Evolutionary conservation across 2,797 vertebrate genomes (phyloP).

Genomic region (Crenichthys baileyi): DNA sequence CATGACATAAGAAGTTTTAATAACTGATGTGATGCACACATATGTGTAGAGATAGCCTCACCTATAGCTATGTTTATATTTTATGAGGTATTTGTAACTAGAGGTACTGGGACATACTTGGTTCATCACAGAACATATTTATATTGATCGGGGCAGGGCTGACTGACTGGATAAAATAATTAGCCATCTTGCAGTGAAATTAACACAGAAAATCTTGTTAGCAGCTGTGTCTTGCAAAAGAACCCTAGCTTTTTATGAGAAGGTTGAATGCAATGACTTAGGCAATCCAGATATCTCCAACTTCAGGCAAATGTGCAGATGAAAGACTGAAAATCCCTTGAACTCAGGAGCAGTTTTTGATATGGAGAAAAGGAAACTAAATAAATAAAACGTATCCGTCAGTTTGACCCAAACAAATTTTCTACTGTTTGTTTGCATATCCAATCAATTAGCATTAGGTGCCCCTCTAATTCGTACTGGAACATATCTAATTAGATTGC

Average conservation of each 20-base stretch:
- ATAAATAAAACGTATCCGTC: no score
- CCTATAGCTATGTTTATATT: background rate
- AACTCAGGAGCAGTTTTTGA: no score
- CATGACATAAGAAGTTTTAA: background rate
- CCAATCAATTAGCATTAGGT: background rate
- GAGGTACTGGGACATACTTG: background rate
- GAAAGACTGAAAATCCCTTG: no score
- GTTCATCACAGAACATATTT: slow-evolving; percentile 1
- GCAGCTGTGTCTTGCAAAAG: background rate
- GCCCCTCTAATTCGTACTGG: background rate
- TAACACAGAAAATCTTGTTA: background rate
- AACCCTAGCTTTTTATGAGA: slow-evolving; percentile 5
- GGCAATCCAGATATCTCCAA: slow-evolving; percentile 8
- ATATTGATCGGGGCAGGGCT: background rate
- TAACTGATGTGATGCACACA: background rate
- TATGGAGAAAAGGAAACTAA: no score
- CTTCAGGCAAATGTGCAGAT: background rate
- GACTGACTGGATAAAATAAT: background rate
- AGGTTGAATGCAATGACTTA: slow-evolving; percentile 3
- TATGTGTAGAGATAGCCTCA: background rate
- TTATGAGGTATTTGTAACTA: background rate
- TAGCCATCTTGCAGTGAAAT: background rate
- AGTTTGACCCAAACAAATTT: background rate
- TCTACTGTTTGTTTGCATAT: background rate
- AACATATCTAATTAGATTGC: background rate